phyloP scores from a whole-genome alignment of 2,888 invertebrate genomes.

The Sympetrum striolatum region DNA sequence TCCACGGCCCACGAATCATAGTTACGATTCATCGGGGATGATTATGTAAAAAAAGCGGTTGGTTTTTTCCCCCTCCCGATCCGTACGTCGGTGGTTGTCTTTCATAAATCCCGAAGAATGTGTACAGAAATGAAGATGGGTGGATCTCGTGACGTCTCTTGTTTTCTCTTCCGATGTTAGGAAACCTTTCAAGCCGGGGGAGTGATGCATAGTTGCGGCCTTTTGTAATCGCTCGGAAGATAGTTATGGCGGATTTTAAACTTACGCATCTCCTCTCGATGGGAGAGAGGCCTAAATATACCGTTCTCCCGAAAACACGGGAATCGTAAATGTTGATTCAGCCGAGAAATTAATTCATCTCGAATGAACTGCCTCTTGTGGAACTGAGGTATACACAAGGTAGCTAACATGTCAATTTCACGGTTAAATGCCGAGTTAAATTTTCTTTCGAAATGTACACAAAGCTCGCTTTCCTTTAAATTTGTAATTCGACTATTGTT shows the following conservation, averaged over 20 bases:
- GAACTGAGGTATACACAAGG: background rate
- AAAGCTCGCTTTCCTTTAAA: too few relatives aligned
- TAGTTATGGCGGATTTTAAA: conserved; percentile 30
- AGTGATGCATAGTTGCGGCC: conserved; percentile 21
- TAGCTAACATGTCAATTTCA: too few relatives aligned
- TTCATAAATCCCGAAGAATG: conserved; percentile 25
- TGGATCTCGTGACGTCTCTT: conserved; percentile 9
- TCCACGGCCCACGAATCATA: conserved; percentile 14
- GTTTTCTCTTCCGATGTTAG: conserved; percentile 30
- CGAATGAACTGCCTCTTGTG: background rate
- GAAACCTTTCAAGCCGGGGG: conserved; percentile 32
- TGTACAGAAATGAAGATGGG: conserved; percentile 3
- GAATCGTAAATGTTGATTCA: conserved; percentile 21
- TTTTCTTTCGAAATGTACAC: too few relatives aligned
- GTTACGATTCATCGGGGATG: conserved; percentile 13
- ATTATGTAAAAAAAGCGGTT: conserved; percentile 16
- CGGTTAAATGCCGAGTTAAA: too few relatives aligned
- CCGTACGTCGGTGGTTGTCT: conserved; percentile 32
- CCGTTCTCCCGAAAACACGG: background rate
- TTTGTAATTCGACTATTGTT: too few relatives aligned
- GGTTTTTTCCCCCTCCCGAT: background rate
- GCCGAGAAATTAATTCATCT: conserved; percentile 11
- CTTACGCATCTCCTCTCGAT: background rate
- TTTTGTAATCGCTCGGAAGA: conserved; percentile 31
- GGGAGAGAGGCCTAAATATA: conserved; percentile 6